A percentile compares a stretch with the other conserved stretches of the same genome.
These are phyloP conservation scores for Spermophilus dauricus DNA, from an alignment of 2,113 vertebrate genomes.

Conservation along the genomic window DNA sequence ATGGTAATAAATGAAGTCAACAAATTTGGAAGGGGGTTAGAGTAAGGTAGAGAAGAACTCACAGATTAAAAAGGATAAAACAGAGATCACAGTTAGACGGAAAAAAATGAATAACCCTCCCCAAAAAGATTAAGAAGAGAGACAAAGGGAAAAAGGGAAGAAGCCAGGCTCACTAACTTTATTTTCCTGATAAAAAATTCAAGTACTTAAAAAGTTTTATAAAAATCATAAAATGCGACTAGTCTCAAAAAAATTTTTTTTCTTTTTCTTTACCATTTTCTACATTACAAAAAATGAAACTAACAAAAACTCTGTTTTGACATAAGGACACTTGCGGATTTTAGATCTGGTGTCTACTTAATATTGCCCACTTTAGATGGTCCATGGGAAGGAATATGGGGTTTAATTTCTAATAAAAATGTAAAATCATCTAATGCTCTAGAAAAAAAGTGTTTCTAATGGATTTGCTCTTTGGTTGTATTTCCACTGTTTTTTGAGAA, in stretches of 20 bases:
- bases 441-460: not conserved
- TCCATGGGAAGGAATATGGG: constrained; percentile 2
- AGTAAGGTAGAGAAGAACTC: not conserved
- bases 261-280: constrained; percentile 77
- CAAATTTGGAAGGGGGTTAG: not conserved
- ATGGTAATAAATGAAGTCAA: constrained; percentile 78
- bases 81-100: not conserved
- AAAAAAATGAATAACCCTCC: not conserved
- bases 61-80: constrained; percentile 7
- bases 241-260: constrained; percentile 46
- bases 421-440: not conserved
- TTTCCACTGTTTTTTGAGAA: not conserved
- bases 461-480: not conserved
- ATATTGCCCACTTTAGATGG: not conserved
- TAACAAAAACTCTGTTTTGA: constrained; percentile 60
- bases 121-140: constrained; percentile 24
- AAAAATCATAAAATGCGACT: constrained; percentile 81
- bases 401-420: constrained; percentile 9
- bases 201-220: constrained; percentile 87
- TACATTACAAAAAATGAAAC: constrained; percentile 58
- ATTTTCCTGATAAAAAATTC: constrained; percentile 90
- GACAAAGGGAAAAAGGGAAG: not conserved
- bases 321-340: constrained; percentile 85
- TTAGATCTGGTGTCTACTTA: not conserved
- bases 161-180: constrained; percentile 77